Conservation (phyloP, 2,797 vertebrate species). For the Eospalax fontanierii region DNA sequence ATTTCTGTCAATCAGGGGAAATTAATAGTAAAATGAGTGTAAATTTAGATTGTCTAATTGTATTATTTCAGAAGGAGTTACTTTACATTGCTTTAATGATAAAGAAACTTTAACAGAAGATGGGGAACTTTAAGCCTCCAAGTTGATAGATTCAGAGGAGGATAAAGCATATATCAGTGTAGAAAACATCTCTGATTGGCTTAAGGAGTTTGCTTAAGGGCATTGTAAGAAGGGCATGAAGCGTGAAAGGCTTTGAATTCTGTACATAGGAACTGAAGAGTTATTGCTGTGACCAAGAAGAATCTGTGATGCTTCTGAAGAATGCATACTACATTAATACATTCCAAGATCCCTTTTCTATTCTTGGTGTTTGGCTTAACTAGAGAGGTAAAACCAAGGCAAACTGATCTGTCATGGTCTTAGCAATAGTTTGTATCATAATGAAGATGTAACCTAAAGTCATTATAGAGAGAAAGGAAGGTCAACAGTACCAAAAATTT, state of each 20-base stretch:
- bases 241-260: slow-evolving; percentile 51
- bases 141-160: neutral
- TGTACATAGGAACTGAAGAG: neutral
- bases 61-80: neutral
- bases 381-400: neutral
- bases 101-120: neutral
- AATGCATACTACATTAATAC: neutral
- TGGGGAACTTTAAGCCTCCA: neutral
- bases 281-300: slow-evolving; percentile 19
- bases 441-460: neutral
- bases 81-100: neutral
- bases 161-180: slow-evolving; percentile 16
- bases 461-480: neutral
- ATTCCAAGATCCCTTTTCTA: slow-evolving; percentile 34
- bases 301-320: neutral
- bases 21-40: neutral
- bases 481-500: neutral
- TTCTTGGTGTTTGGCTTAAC: neutral
- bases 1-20: neutral
- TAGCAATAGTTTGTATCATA: neutral
- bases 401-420: neutral
- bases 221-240: slow-evolving; percentile 29
- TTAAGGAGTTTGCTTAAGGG: slow-evolving; percentile 14
- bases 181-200: slow-evolving; percentile 7
- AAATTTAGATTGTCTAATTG: neutral